Conservation (phyloP, 2,797 vertebrate genomes). For the Tamandua tetradactyla region DNA sequence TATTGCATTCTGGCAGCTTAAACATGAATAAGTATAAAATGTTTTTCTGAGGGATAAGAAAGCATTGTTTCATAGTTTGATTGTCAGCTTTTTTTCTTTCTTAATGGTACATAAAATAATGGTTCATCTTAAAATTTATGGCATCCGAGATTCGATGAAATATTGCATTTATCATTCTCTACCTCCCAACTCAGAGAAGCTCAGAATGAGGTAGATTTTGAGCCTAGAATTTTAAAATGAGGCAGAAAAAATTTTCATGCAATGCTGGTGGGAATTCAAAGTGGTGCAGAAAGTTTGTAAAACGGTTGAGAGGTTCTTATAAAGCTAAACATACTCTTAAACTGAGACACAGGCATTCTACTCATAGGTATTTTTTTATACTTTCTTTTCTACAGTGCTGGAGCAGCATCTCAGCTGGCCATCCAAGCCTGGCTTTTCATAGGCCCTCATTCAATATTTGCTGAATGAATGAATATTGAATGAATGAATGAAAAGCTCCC, state of each 20-base stretch:
- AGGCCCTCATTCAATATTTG: slow-evolving; percentile 1
- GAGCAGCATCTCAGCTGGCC: background rate
- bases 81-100: slow-evolving; percentile 30
- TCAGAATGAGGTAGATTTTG: background rate
- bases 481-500: background rate
- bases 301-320: background rate
- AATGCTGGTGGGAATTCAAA: background rate
- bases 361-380: too few relatives aligned
- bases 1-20: too few relatives aligned
- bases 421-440: background rate
- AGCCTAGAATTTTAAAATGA: background rate
- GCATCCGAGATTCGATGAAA: background rate
- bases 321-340: background rate
- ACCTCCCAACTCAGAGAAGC: background rate
- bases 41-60: background rate
- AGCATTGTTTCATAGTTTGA: background rate
- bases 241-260: background rate
- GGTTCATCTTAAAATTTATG: slow-evolving; percentile 21
- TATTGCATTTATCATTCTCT: background rate
- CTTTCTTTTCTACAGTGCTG: background rate
- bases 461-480: background rate
- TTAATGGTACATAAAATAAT: slow-evolving; percentile 31
- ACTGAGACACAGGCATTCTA: background rate
- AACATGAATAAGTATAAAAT: slow-evolving; percentile 19
- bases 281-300: background rate